Percentiles rank a stretch among this genome's conserved stretches.
Conservation (phyloP, 2,888 invertebrate species). For the Nezara viridula region DNA sequence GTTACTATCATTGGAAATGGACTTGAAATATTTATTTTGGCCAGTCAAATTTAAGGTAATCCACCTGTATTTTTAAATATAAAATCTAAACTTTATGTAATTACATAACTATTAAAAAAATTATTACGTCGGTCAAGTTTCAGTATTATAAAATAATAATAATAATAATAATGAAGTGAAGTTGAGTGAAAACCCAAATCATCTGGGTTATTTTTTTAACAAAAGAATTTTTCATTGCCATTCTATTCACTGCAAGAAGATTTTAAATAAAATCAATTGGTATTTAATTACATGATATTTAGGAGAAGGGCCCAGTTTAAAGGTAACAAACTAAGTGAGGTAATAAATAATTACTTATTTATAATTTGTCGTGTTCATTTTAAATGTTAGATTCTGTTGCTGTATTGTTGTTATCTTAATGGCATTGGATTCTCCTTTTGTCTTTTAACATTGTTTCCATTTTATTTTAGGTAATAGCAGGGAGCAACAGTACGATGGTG, state of each 20-base stretch:
- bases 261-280: constrained; percentile 49
- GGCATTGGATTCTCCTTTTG: not conserved
- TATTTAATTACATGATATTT: constrained; percentile 48
- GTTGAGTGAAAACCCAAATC: constrained; percentile 48
- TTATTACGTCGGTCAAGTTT: not conserved
- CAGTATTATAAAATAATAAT: not conserved
- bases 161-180: not conserved
- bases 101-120: constrained; percentile 19
- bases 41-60: constrained; percentile 29
- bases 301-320: constrained; percentile 53
- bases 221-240: constrained; percentile 52
- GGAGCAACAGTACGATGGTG: constrained; percentile 79
- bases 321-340: constrained; percentile 32
- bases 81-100: constrained; percentile 7
- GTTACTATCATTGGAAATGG: not conserved
- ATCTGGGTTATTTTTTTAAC: constrained; percentile 52
- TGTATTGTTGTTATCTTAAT: not conserved
- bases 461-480: constrained; percentile 75
- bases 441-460: not conserved
- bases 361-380: not conserved
- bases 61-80: constrained; percentile 9
- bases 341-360: constrained; percentile 46
- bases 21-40: not conserved
- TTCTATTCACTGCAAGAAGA: constrained; percentile 41
- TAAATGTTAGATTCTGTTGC: not conserved